Conservation (phyloP, 53 echinoderm and acorn worm species). For the Holothuria leucospilota region DNA sequence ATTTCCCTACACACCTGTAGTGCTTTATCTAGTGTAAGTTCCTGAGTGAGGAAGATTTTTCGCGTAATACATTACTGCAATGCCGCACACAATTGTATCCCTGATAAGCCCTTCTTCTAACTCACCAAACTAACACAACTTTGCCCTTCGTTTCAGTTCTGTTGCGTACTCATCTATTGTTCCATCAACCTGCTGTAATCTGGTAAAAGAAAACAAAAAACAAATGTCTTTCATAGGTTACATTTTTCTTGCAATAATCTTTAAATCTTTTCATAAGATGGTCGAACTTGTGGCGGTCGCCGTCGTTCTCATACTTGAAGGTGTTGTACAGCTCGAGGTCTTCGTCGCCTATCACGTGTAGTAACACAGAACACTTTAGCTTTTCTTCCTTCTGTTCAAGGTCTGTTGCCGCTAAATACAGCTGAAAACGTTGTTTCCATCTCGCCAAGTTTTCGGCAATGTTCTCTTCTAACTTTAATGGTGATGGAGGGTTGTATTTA, state of each 20-base stretch:
- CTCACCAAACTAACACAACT: slow-evolving; percentile 62
- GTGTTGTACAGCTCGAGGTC: slow-evolving; percentile 60
- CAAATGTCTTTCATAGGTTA: slow-evolving; percentile 53
- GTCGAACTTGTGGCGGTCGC: background rate
- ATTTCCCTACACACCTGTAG: slow-evolving; percentile 45
- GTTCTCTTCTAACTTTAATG: slow-evolving; percentile 5
- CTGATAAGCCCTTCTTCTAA: slow-evolving; percentile 56
- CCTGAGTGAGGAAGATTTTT: slow-evolving; percentile 20
- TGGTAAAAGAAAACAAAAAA: slow-evolving; percentile 49
- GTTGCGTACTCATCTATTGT: slow-evolving; percentile 58
- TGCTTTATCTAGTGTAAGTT: slow-evolving; percentile 29
- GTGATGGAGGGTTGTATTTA: no score
- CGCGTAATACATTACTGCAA: slow-evolving; percentile 36
- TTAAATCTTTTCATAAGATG: background rate
- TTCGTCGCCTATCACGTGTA: slow-evolving; percentile 56
- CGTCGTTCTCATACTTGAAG: slow-evolving; percentile 14
- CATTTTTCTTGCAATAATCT: slow-evolving; percentile 51
- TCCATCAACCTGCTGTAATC: slow-evolving; percentile 27
- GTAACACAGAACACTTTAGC: slow-evolving; percentile 13
- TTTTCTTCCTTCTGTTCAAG: slow-evolving; percentile 54
- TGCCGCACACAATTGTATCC: slow-evolving; percentile 62
- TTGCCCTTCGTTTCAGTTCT: slow-evolving; percentile 58
- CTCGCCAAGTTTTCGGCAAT: slow-evolving; percentile 35
- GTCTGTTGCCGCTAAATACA: slow-evolving; percentile 50
- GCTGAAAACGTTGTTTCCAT: slow-evolving; percentile 59